Conservation (phyloP, 2,113 vertebrate genomes). For the Physeter macrocephalus region DNA sequence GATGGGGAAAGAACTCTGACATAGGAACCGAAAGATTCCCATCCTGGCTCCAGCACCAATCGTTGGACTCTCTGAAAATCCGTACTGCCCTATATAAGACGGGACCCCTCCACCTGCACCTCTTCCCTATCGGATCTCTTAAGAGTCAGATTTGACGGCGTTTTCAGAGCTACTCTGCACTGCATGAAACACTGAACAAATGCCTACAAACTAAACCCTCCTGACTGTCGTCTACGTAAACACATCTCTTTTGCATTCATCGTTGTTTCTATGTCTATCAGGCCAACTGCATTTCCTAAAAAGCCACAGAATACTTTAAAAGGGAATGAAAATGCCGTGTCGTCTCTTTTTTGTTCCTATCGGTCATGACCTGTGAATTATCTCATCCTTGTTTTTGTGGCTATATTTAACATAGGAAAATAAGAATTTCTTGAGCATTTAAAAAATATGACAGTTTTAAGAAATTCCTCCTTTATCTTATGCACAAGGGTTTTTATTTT, state of each 20-base stretch:
- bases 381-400: background rate
- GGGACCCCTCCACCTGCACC: too few species aligned
- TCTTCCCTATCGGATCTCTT: rapidly evolving
- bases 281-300: background rate
- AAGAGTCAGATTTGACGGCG: background rate
- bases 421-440: background rate
- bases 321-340: background rate
- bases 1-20: background rate
- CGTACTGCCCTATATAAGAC: background rate
- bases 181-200: background rate
- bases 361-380: background rate
- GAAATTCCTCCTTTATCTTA: background rate
- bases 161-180: background rate
- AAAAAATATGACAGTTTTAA: background rate
- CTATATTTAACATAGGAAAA: background rate
- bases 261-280: background rate
- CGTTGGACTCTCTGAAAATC: background rate
- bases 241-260: background rate
- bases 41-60: background rate
- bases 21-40: background rate
- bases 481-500: background rate
- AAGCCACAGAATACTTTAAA: background rate
- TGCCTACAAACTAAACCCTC: too few species aligned
- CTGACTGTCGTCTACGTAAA: background rate
- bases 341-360: background rate